A percentile compares a stretch with the other conserved stretches of the same genome.
These are phyloP conservation scores for Delphinus delphis DNA, from an alignment of 2,113 vertebrate species.

Conservation along the genomic window DNA sequence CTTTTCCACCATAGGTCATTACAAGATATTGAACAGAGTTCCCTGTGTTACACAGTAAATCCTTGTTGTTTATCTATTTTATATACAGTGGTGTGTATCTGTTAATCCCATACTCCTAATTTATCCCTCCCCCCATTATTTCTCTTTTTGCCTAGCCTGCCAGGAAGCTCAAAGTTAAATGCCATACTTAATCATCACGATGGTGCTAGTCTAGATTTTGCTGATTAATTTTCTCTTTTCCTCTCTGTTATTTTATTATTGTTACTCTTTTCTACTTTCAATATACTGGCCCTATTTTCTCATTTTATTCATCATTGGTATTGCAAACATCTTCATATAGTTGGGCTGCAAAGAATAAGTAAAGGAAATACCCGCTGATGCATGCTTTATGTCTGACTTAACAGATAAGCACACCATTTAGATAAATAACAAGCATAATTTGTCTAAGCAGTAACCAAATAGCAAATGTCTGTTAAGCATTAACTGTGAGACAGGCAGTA, in stretches of 20 bases:
- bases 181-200: not conserved
- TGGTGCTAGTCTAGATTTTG: not conserved
- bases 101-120: no score
- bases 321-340: not conserved
- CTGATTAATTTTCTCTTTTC: not conserved
- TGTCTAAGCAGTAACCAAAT: not conserved
- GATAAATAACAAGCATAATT: not conserved
- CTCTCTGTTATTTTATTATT: not conserved
- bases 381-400: not conserved
- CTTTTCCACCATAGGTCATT: no score
- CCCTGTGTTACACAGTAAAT: no score
- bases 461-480: not conserved
- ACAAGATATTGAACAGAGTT: no score
- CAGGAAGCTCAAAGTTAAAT: slow-evolving; percentile 14
- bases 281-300: not conserved
- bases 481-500: not conserved
- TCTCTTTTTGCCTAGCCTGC: not conserved
- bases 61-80: no score
- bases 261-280: not conserved
- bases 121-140: not conserved
- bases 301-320: not conserved
- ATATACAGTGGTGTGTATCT: no score
- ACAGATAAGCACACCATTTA: not conserved
- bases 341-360: not conserved
- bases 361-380: not conserved